These are phyloP conservation scores for Siniperca knerii DNA, from an alignment of 2,113 vertebrate genomes.

Conservation along the genomic window DNA sequence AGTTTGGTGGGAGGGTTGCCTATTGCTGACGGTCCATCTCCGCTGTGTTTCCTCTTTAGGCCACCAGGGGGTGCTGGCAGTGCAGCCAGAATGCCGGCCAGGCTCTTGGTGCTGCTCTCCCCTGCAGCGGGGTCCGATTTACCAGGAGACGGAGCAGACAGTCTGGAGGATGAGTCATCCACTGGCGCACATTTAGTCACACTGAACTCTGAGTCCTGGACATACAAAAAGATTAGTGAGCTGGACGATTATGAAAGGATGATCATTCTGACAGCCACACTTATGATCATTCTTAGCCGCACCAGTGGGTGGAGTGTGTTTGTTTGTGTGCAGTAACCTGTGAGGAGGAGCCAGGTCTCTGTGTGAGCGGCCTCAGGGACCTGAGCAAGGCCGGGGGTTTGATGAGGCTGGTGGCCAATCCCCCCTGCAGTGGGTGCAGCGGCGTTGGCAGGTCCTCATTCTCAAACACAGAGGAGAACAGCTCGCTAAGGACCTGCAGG, in stretches of 20 bases:
- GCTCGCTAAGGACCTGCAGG: conserved; percentile 89
- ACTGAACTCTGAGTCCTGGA: conserved; percentile 83
- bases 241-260: neutral
- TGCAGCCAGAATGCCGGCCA: conserved; percentile 83
- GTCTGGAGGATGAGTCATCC: conserved; percentile 78
- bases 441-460: conserved; percentile 85
- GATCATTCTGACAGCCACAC: conserved; percentile 9
- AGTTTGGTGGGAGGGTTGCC: conserved; percentile 85
- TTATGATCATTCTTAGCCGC: neutral
- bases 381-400: conserved; percentile 86
- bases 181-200: conserved; percentile 81
- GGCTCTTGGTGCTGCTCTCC: conserved; percentile 82
- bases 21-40: conserved; percentile 57
- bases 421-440: conserved; percentile 83
- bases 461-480: conserved; percentile 93
- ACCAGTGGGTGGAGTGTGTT: neutral
- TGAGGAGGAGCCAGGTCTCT: conserved; percentile 79
- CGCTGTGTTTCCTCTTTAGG: conserved; percentile 89
- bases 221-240: neutral
- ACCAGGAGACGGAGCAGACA: conserved; percentile 56
- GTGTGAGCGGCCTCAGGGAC: conserved; percentile 78
- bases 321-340: conserved; percentile 79
- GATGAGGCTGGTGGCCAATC: conserved; percentile 79
- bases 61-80: conserved; percentile 79
- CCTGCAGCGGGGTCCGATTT: conserved; percentile 75